Conservation (phyloP, 2,113 vertebrate genomes). For the Acanthisitta chloris region DNA sequence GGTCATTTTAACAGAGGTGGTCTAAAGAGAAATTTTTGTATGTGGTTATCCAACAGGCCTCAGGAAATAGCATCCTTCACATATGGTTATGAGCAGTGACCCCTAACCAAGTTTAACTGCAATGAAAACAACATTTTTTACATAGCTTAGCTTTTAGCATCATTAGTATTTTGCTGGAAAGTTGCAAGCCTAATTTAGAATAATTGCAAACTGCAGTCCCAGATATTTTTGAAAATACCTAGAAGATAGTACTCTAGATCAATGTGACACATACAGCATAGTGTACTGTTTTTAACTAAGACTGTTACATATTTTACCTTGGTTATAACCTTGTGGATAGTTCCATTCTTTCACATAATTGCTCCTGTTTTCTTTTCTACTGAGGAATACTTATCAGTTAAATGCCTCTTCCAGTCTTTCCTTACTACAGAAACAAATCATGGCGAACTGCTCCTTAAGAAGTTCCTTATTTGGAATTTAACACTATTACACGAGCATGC, state of each 20-base stretch:
- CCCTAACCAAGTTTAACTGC: not conserved
- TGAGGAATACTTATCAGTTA: not conserved
- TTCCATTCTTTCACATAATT: not conserved
- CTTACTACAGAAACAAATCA: not conserved
- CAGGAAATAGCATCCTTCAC: not conserved
- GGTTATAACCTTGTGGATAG: not conserved
- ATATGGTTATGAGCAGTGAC: not conserved
- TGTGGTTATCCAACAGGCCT: not conserved
- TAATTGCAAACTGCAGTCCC: not conserved
- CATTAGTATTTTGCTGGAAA: not conserved
- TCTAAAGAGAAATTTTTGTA: not conserved
- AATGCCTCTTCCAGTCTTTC: not conserved
- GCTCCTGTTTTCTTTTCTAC: not conserved
- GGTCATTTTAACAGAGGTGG: not conserved
- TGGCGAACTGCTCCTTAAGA: accelerated
- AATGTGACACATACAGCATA: not conserved
- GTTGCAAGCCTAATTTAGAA: not conserved
- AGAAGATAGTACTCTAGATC: not conserved
- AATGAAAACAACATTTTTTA: not conserved
- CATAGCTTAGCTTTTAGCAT: not conserved
- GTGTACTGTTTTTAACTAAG: not conserved
- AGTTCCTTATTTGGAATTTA: not conserved
- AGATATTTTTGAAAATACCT: not conserved
- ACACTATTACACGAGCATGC: accelerated
- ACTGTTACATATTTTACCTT: not conserved